These are phyloP conservation scores for Dendroctonus ponderosae DNA, from an alignment of 1,140 invertebrate species.

Conservation along the genomic window DNA sequence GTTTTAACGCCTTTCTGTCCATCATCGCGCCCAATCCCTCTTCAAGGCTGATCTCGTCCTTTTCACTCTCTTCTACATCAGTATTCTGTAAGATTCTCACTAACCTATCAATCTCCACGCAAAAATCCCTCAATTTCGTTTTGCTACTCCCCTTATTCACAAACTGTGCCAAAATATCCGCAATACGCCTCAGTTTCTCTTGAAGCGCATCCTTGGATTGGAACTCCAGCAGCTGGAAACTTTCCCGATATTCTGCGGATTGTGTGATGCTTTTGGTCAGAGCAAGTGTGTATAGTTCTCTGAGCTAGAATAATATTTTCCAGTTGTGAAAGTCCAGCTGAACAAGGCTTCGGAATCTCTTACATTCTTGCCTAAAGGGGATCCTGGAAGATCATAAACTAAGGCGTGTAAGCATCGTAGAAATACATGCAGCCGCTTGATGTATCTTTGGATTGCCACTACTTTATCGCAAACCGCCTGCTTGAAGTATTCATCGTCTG, in stretches of 20 bases:
- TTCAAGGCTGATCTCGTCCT: too few relatives aligned
- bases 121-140: constrained; percentile 30
- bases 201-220: constrained; percentile 66
- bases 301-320: constrained; percentile 54
- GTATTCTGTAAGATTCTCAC: constrained; percentile 33
- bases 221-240: constrained; percentile 64
- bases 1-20: constrained; percentile 51
- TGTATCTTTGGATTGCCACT: constrained; percentile 60
- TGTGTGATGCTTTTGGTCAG: constrained; percentile 57
- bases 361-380: constrained; percentile 69
- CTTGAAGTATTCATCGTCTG: constrained; percentile 60
- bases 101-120: constrained; percentile 16
- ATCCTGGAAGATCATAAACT: constrained; percentile 62
- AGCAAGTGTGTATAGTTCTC: constrained; percentile 67
- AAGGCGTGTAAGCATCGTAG: constrained; percentile 63
- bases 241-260: constrained; percentile 63
- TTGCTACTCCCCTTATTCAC: constrained; percentile 24
- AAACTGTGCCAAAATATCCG: constrained; percentile 16
- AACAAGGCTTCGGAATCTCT: constrained; percentile 5
- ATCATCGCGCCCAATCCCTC: constrained; percentile 45
- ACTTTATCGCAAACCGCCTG: constrained; percentile 56
- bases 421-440: constrained; percentile 63
- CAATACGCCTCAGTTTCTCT: constrained; percentile 51
- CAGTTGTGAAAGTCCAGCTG: neutral
- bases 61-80: neutral